Percentiles rank a stretch among this genome's conserved stretches.
These are phyloP conservation scores for Drosophila micromelanica DNA, from an alignment of 1,140 invertebrate genomes.

Conservation along the genomic window DNA sequence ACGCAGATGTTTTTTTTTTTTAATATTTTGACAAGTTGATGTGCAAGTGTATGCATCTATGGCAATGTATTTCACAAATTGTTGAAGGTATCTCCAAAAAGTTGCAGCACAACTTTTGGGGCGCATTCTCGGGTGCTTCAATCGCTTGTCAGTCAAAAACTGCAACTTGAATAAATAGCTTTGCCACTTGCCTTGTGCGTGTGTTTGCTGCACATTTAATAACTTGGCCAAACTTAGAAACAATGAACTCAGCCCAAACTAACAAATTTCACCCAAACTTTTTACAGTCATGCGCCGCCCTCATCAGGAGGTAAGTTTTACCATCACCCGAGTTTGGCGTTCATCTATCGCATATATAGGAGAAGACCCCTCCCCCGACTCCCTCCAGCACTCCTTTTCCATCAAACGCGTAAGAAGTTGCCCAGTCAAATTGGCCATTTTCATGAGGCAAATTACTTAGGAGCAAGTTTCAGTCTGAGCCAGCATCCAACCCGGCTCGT, in stretches of 20 bases:
- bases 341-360: neutral
- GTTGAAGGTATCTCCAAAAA: slow-evolving; percentile 12
- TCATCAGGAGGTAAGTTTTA: slow-evolving; percentile 4
- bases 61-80: neutral
- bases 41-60: neutral
- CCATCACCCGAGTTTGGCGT: neutral
- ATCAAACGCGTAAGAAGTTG: slow-evolving; percentile 6
- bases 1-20: neutral
- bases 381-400: neutral
- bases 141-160: slow-evolving; percentile 17
- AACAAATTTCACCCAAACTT: slow-evolving; percentile 27
- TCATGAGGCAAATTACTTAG: slow-evolving; percentile 71
- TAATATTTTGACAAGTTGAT: neutral
- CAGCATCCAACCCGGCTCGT: neutral
- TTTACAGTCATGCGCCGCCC: slow-evolving; percentile 1
- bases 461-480: slow-evolving; percentile 50
- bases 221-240: slow-evolving; percentile 37
- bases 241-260: slow-evolving; percentile 20
- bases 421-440: slow-evolving; percentile 62
- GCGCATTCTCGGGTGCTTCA: neutral
- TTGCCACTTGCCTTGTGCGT: slow-evolving; percentile 1
- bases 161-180: slow-evolving; percentile 23
- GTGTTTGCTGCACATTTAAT: slow-evolving; percentile 14
- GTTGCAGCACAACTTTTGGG: neutral
- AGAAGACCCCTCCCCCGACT: neutral